These are phyloP conservation scores for Autographa gamma DNA, from an alignment of 2,888 invertebrate genomes.

Conservation along the genomic window DNA sequence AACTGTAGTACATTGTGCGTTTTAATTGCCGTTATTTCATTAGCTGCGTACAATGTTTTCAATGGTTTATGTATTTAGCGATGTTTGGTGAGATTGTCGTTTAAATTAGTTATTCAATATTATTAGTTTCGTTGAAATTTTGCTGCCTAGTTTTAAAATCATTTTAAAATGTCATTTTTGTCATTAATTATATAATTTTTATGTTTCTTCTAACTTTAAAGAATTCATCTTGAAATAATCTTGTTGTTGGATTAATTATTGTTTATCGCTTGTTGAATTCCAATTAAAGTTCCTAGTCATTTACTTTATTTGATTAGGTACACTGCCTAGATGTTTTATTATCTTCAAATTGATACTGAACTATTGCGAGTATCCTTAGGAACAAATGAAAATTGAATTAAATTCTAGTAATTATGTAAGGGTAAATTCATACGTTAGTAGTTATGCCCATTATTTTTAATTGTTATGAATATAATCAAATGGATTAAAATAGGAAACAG, in stretches of 20 bases:
- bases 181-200: too few species aligned
- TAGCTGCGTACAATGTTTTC: slow-evolving; percentile 32
- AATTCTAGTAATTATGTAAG: neutral
- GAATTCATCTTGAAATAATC: too few species aligned
- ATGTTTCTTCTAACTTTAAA: too few species aligned
- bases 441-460: neutral
- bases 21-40: slow-evolving; percentile 57
- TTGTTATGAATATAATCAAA: neutral
- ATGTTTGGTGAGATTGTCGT: neutral
- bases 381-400: neutral
- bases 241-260: too few species aligned
- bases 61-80: slow-evolving; percentile 11
- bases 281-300: too few species aligned
- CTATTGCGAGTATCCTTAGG: neutral
- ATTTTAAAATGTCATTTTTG: neutral
- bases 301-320: too few species aligned
- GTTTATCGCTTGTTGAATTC: too few species aligned
- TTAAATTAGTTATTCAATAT: neutral
- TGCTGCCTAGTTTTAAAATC: too few species aligned
- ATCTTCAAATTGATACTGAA: too few species aligned
- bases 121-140: neutral
- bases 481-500: neutral
- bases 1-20: slow-evolving; percentile 32
- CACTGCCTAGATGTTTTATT: too few species aligned
- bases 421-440: neutral